phyloP scores from a whole-genome alignment of 2,797 vertebrate genomes.

The Trematomus bernacchii region DNA sequence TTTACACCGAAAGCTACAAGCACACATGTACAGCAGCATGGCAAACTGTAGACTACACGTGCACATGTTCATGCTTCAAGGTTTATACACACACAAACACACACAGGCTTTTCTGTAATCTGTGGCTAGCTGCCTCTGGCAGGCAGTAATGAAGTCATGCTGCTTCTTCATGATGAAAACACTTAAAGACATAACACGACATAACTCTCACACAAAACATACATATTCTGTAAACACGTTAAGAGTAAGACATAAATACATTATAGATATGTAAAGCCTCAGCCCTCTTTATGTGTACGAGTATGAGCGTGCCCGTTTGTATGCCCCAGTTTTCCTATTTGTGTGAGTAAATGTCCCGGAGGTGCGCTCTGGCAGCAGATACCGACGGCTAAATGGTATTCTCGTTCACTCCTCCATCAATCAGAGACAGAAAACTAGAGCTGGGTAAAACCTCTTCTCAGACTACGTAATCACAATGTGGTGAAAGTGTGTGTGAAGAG shows the following conservation, averaged over 20 bases:
- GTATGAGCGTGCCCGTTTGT: background rate
- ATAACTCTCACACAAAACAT: conserved; percentile 23
- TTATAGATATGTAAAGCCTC: conserved; percentile 2
- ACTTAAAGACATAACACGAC: conserved; percentile 28
- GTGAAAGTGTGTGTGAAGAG: conserved; percentile 5
- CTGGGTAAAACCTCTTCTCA: conserved; percentile 50
- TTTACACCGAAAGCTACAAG: conserved; percentile 63
- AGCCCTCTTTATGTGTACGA: conserved; percentile 13
- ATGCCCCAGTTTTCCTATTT: background rate
- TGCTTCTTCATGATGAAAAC: conserved; percentile 49
- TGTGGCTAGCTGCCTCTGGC: conserved; percentile 63
- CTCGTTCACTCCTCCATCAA: conserved; percentile 49
- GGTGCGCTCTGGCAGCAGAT: conserved; percentile 47
- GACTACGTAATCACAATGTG: conserved; percentile 37
- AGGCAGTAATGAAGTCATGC: conserved; percentile 67
- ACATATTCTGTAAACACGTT: background rate
- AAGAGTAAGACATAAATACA: conserved; percentile 7
- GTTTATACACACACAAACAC: conserved; percentile 38
- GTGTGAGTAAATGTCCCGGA: conserved; percentile 27
- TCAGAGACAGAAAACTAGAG: conserved; percentile 48
- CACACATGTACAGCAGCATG: conserved; percentile 43
- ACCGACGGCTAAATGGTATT: conserved; percentile 43
- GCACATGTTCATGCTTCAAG: conserved; percentile 44
- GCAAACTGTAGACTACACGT: conserved; percentile 39
- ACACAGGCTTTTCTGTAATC: conserved; percentile 71